A percentile compares a stretch with the other conserved stretches of the same genome.
Conservation (phyloP, 2,113 vertebrate species). For the Glareola pratincola region DNA sequence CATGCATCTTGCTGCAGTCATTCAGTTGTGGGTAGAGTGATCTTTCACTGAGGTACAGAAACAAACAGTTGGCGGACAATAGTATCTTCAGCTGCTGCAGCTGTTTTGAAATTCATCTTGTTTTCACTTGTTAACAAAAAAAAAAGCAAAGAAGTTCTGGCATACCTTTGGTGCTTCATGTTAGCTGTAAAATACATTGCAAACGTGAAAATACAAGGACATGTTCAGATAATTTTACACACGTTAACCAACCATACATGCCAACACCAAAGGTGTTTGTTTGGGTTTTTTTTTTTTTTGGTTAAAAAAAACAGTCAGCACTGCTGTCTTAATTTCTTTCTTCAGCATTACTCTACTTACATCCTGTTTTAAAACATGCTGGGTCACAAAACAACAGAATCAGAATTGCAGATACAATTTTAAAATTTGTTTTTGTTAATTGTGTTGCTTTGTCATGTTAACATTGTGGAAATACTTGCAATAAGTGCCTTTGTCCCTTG, state of each 20-base stretch:
- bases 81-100: not conserved
- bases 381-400: not conserved
- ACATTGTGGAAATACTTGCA: not conserved
- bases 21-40: not conserved
- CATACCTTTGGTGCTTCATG: not conserved
- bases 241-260: not conserved
- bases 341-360: not conserved
- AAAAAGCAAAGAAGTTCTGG: not conserved
- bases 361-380: not conserved
- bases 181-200: not conserved
- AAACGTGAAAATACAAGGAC: not conserved
- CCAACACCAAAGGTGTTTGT: not conserved
- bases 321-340: not conserved
- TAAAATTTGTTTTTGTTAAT: not conserved
- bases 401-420: not conserved
- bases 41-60: not conserved
- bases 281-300: not conserved
- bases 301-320: not conserved
- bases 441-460: not conserved
- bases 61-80: not conserved
- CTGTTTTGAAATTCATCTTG: not conserved
- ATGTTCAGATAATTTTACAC: not conserved
- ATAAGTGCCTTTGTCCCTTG: not conserved
- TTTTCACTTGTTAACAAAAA: not conserved
- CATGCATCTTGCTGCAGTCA: not conserved